Conservation (phyloP, 1,140 invertebrate genomes). For the Zaprionus ghesquierei region DNA sequence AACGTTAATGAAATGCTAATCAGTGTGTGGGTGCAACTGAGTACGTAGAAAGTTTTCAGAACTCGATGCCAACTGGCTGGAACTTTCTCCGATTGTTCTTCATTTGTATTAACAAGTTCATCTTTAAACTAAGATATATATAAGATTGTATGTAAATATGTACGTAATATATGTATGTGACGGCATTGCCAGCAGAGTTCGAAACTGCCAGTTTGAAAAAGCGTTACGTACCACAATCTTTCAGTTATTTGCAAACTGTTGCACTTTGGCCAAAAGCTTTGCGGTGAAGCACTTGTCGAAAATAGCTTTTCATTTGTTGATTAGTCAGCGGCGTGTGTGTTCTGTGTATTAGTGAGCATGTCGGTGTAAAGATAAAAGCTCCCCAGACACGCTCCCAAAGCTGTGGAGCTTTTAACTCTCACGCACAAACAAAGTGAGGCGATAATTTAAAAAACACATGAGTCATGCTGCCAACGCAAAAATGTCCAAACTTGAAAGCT, state of each 20-base stretch:
- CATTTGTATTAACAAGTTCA: not conserved
- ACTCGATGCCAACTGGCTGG: not conserved
- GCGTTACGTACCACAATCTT: not conserved
- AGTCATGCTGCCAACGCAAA: conserved; percentile 66
- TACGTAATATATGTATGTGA: no score
- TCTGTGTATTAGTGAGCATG: conserved; percentile 18
- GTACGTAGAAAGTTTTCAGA: not conserved
- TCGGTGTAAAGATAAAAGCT: conserved; percentile 64
- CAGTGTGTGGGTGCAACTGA: not conserved
- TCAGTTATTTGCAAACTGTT: not conserved
- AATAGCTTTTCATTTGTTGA: conserved; percentile 12
- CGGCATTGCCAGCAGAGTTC: not conserved
- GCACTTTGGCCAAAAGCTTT: not conserved
- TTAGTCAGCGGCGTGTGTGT: conserved; percentile 21
- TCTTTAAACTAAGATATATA: not conserved
- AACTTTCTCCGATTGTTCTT: not conserved
- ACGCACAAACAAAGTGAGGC: conserved; percentile 2
- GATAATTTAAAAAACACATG: conserved; percentile 57
- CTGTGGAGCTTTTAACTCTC: conserved; percentile 31
- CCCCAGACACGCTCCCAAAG: conserved; percentile 6
- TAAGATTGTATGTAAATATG: not conserved
- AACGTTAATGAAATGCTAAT: not conserved
- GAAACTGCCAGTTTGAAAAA: not conserved
- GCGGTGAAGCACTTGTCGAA: not conserved
- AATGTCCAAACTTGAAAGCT: conserved; percentile 48